Evolutionary conservation across 2,888 invertebrate genomes (phyloP).

Genomic region (Tubulanus polymorphus): DNA sequence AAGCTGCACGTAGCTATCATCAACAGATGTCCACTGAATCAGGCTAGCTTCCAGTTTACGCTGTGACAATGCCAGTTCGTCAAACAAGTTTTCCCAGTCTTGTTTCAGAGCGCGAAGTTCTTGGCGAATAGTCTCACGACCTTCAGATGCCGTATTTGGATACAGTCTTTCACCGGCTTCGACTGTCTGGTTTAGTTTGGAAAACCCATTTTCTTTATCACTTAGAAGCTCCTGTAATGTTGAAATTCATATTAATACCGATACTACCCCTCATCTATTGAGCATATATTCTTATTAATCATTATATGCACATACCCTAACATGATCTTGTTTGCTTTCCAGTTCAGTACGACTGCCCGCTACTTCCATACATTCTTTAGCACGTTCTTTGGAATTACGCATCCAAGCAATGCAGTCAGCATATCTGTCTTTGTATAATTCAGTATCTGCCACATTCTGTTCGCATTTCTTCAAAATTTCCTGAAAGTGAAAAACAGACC

Average conservation of each 20-base stretch:
- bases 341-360: slow-evolving; percentile 79
- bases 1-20: slow-evolving; percentile 77
- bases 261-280: neutral
- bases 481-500: slow-evolving; percentile 35
- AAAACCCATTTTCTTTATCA: slow-evolving; percentile 80
- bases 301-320: slow-evolving; percentile 28
- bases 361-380: slow-evolving; percentile 68
- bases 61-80: slow-evolving; percentile 77
- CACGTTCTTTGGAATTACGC: slow-evolving; percentile 66
- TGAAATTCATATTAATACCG: neutral
- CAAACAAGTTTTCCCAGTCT: slow-evolving; percentile 82
- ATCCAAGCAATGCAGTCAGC: slow-evolving; percentile 71
- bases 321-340: slow-evolving; percentile 44
- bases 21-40: slow-evolving; percentile 89
- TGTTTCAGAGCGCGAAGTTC: slow-evolving; percentile 77
- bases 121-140: slow-evolving; percentile 82
- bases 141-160: slow-evolving; percentile 86
- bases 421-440: slow-evolving; percentile 69
- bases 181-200: slow-evolving; percentile 70
- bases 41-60: slow-evolving; percentile 80
- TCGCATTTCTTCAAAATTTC: slow-evolving; percentile 80
- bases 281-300: neutral
- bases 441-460: slow-evolving; percentile 80
- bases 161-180: slow-evolving; percentile 82
- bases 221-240: slow-evolving; percentile 54